A percentile compares a stretch with the other conserved stretches of the same genome.
Evolutionary conservation across 2,113 vertebrate genomes (phyloP).

Genomic region (Octodon degus): DNA sequence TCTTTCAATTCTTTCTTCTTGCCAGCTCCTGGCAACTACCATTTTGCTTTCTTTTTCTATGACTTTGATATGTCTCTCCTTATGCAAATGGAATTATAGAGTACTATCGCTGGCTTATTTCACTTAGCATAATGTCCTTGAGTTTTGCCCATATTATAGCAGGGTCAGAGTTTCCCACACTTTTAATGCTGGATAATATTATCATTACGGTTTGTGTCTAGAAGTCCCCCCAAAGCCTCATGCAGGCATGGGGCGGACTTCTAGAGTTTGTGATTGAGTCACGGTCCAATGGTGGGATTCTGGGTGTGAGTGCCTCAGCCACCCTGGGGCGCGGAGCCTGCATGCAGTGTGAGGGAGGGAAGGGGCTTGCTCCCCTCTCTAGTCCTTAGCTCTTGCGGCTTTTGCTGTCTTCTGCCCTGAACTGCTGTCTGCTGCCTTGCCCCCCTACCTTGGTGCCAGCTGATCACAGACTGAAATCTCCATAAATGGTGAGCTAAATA

Average conservation of each 20-base stretch:
- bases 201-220: background rate
- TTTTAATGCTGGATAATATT: background rate
- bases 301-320: background rate
- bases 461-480: background rate
- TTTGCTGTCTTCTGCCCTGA: background rate
- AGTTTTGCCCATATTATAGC: background rate
- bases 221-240: background rate
- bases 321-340: background rate
- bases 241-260: background rate
- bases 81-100: background rate
- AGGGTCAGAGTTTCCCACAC: background rate
- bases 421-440: background rate
- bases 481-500: background rate
- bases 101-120: background rate
- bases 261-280: background rate
- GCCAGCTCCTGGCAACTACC: background rate
- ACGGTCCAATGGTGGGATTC: background rate
- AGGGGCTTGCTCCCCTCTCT: background rate
- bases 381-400: background rate
- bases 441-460: background rate
- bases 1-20: background rate
- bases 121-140: background rate
- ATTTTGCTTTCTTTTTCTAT: background rate
- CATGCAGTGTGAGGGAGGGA: background rate
- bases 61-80: background rate